phyloP scores from a whole-genome alignment of 2,113 vertebrate genomes.

The Anhinga anhinga region DNA sequence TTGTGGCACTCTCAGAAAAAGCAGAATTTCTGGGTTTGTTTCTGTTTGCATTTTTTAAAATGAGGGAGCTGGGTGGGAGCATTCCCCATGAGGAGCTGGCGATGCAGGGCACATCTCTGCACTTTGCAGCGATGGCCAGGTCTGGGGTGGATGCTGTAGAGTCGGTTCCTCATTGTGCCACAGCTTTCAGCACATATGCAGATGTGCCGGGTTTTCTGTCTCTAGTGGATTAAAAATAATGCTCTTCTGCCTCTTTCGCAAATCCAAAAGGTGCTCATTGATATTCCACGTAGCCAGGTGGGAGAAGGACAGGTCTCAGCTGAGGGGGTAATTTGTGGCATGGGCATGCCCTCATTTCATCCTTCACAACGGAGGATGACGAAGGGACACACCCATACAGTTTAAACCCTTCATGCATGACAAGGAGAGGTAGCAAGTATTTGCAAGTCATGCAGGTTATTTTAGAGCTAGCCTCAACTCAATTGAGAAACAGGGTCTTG shows the following conservation, averaged over 20 bases:
- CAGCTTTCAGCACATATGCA: neutral
- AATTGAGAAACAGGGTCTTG: neutral
- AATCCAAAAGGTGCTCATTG: conserved; percentile 45
- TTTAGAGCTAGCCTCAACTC: neutral
- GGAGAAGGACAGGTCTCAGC: neutral
- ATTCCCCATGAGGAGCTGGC: neutral
- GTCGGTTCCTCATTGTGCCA: neutral
- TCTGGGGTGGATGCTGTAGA: neutral
- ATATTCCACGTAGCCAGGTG: neutral
- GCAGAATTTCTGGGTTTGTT: neutral
- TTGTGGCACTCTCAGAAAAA: neutral
- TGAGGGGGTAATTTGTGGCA: neutral
- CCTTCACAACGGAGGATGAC: neutral
- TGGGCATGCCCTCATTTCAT: neutral
- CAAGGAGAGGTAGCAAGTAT: neutral
- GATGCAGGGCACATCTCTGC: neutral
- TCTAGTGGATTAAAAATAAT: conserved; percentile 35
- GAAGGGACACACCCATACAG: neutral
- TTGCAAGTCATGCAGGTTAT: neutral
- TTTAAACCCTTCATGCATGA: neutral
- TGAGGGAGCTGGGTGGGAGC: neutral
- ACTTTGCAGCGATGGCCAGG: neutral
- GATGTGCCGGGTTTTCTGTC: neutral
- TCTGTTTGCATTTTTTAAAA: neutral
- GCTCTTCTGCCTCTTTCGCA: neutral